A percentile compares a stretch with the other conserved stretches of the same genome.
phyloP scores from a whole-genome alignment of 1,140 invertebrate genomes.

The Eubasilissa regina region DNA sequence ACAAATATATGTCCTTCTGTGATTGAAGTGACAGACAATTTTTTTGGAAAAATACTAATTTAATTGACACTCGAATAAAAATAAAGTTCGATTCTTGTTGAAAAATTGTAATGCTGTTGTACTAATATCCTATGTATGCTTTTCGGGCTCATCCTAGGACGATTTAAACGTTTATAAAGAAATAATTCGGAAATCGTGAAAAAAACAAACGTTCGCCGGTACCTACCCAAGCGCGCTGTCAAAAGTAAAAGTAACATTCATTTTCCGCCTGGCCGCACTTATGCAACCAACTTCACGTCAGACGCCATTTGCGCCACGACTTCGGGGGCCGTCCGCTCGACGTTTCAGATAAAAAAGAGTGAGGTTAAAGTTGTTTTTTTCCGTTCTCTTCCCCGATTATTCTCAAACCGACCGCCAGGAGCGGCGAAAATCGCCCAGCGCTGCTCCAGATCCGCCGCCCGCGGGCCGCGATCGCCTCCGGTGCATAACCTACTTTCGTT shows the following conservation, averaged over 20 bases:
- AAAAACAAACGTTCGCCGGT: neutral
- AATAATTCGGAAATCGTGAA: too few species aligned
- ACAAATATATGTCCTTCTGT: too few species aligned
- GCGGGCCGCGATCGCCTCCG: neutral
- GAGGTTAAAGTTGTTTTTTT: constrained; percentile 45
- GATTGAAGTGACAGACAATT: too few species aligned
- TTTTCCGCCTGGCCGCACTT: constrained; percentile 4
- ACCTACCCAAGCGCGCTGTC: neutral
- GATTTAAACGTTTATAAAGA: too few species aligned
- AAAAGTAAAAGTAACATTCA: constrained; percentile 15
- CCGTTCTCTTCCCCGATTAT: neutral
- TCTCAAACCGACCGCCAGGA: neutral
- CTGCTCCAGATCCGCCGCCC: neutral
- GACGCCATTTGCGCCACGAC: constrained; percentile 51
- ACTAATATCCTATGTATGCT: too few species aligned
- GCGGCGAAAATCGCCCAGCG: neutral
- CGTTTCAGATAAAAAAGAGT: constrained; percentile 39
- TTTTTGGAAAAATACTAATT: too few species aligned
- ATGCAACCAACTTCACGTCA: constrained; percentile 24
- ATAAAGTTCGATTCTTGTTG: too few species aligned
- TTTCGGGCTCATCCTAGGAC: too few species aligned
- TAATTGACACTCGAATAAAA: too few species aligned
- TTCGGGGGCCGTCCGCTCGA: constrained; percentile 24
- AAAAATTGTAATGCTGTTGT: too few species aligned
- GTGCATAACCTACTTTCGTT: constrained; percentile 44